Conservation (phyloP, 2,797 vertebrate species). For the Champsocephalus gunnari region DNA sequence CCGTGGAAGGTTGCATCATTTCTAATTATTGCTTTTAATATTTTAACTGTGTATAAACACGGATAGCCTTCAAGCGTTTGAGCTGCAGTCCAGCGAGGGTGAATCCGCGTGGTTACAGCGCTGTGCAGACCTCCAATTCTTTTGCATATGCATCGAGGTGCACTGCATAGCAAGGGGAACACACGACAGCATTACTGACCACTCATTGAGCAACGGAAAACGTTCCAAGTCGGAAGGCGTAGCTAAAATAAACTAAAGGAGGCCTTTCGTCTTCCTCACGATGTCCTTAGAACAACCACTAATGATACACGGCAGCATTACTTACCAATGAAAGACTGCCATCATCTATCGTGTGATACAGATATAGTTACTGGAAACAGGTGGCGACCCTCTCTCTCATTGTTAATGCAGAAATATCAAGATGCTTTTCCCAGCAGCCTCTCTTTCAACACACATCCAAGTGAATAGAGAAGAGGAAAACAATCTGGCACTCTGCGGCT, state of each 20-base stretch:
- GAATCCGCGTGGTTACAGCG: conserved; percentile 7
- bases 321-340: conserved; percentile 30
- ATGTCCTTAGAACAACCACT: conserved; percentile 36
- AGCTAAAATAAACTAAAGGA: conserved; percentile 36
- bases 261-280: conserved; percentile 21
- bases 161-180: conserved; percentile 27
- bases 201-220: conserved; percentile 49
- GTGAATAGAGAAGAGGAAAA: conserved; percentile 10
- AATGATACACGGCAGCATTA: conserved; percentile 46
- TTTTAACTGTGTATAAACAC: not conserved
- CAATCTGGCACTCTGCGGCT: conserved; percentile 26
- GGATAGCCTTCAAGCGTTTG: not conserved
- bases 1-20: not conserved
- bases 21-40: not conserved
- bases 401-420: conserved; percentile 26
- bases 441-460: conserved; percentile 37
- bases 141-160: conserved; percentile 20
- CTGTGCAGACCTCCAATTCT: not conserved
- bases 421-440: conserved; percentile 10
- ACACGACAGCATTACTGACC: conserved; percentile 21
- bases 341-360: conserved; percentile 41
- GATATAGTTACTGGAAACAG: conserved; percentile 33
- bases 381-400: conserved; percentile 1
- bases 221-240: conserved; percentile 4
- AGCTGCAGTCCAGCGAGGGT: conserved; percentile 1